These are phyloP conservation scores for Sphecodes monilicornis DNA, from an alignment of 2,888 invertebrate species.

Conservation along the genomic window DNA sequence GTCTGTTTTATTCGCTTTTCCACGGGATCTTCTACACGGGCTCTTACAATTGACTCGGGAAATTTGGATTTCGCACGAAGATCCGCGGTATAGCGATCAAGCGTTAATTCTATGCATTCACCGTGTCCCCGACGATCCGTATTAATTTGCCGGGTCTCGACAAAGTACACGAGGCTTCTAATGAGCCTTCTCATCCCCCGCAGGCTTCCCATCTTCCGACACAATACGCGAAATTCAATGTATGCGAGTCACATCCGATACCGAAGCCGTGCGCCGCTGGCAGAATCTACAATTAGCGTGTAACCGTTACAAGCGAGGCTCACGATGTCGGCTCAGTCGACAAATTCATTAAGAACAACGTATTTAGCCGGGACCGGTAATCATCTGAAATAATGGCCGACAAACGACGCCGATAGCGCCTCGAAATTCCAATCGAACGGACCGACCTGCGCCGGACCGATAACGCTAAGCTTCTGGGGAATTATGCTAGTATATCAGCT, in stretches of 20 bases:
- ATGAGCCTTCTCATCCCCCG: not conserved
- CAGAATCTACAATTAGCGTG: not conserved
- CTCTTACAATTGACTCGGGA: not conserved
- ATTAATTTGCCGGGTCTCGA: not conserved
- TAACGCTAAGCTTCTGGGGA: not conserved
- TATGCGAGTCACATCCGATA: not conserved
- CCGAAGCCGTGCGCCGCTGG: not conserved
- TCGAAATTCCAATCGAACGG: not conserved
- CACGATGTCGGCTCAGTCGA: not conserved
- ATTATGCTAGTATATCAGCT: not conserved
- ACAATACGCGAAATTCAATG: conserved; percentile 8
- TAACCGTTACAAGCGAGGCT: not conserved
- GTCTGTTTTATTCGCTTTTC: not conserved
- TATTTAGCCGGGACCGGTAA: not conserved
- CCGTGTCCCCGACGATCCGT: not conserved
- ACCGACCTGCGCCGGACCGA: not conserved
- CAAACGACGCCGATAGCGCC: not conserved
- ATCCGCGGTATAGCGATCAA: too few species aligned
- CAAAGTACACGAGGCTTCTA: conserved; percentile 4
- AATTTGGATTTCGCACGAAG: too few species aligned
- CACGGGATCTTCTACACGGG: not conserved
- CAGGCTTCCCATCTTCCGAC: not conserved
- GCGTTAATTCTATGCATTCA: not conserved
- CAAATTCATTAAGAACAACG: conserved; percentile 23
- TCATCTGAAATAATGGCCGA: conserved; percentile 13